phyloP scores from a whole-genome alignment of 2,888 invertebrate species.

The Perizoma flavofasciatum region DNA sequence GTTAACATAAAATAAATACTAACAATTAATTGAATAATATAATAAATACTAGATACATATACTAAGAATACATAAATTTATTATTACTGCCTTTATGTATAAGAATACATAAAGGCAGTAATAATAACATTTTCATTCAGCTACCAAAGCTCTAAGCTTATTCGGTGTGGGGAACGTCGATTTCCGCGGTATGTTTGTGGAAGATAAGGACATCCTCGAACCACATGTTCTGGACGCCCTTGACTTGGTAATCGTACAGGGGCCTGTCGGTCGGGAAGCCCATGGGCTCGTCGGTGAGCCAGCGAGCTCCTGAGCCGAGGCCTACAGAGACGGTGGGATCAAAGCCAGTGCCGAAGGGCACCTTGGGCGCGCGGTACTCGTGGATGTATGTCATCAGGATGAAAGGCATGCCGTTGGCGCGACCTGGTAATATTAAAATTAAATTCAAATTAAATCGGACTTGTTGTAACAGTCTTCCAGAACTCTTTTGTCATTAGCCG shows the following conservation, averaged over 20 bases:
- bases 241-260: constrained; percentile 62
- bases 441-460: neutral
- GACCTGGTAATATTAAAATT: constrained; percentile 52
- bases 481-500: no score
- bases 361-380: constrained; percentile 72
- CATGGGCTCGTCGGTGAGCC: constrained; percentile 74
- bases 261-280: constrained; percentile 84
- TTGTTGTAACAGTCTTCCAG: no score
- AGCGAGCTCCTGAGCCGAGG: constrained; percentile 71
- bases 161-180: constrained; percentile 53
- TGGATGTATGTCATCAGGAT: constrained; percentile 85
- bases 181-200: constrained; percentile 76
- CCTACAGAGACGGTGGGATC: constrained; percentile 80
- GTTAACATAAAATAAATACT: constrained; percentile 18
- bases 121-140: constrained; percentile 13
- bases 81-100: no score
- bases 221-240: constrained; percentile 72
- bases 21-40: constrained; percentile 12
- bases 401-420: constrained; percentile 83
- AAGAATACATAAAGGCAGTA: constrained; percentile 31
- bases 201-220: constrained; percentile 78
- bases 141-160: constrained; percentile 28
- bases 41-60: constrained; percentile 39
- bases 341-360: constrained; percentile 64
- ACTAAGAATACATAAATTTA: no score